Base-by-base conservation (phyloP, 64 coral and sea anemone genomes). In the Hydrozoanthus tunicans region DNA sequence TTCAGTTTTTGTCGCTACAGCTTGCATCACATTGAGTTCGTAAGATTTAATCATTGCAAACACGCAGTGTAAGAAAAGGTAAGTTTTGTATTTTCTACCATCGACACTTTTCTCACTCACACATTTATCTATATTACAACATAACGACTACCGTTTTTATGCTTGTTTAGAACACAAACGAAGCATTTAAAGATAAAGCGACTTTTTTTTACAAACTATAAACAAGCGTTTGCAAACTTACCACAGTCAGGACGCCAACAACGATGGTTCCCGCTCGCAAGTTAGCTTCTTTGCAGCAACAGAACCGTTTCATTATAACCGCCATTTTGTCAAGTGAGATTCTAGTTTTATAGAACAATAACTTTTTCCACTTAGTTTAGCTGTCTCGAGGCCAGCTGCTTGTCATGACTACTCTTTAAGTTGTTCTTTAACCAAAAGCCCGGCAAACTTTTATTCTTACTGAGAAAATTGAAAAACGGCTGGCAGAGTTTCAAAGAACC, bases 291-390 rank as follows among this genome's bases (percentile, higher is more conserved):
- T 73, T 73, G 23, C 83, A 86, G 23, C 66, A 86, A 24, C 83
- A 86, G 52, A 86, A 86, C 4, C 65, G 66, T 20, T 32, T 86
- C 67, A 86, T 73, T 10, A 86, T 86, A 20, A 86, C 83, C 67
- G 83, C 83, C 83, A 86, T 86, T 5, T 23, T 73, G 67, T 2
- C 69, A 43, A 94, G 90, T 32, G 63, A 71, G 25, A 94, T 90
- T 77, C 70, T 14, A 15, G 7, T 12, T 82, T 53, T 65, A 23
- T 1, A 64, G 65, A 82, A 32, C 51, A 65, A 53, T 43, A 76
- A 52, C 3, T 14, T 82, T 65, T 63, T 24, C 24, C 0, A 7
- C 27, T 63, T 63, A 55, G 59, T 61, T 81, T 51, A 14, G 17
- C 2, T 64, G 14, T 62, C 32, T 20, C 23, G 57, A 2, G 32